phyloP scores from a whole-genome alignment of 2,888 invertebrate species.

The Cloeon dipterum region DNA sequence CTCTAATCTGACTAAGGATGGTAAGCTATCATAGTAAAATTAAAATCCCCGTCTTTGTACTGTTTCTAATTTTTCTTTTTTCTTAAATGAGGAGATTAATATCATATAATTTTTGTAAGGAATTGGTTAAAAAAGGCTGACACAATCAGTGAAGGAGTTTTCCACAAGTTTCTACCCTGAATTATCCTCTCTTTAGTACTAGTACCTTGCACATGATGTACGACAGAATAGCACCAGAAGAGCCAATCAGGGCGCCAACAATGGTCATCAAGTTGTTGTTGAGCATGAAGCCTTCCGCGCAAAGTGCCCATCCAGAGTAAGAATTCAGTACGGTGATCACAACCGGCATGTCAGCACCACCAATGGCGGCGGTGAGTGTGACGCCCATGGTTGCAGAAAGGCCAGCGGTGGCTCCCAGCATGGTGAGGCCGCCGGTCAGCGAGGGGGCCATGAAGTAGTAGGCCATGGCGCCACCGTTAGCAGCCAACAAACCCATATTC shows the following conservation, averaged over 20 bases:
- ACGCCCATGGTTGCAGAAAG: conserved; percentile 65
- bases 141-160: not conserved
- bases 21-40: no score
- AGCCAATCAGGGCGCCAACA: conserved; percentile 75
- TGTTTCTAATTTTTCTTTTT: no score
- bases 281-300: conserved; percentile 85
- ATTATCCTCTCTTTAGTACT: not conserved
- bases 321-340: conserved; percentile 82
- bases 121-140: no score
- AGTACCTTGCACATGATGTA: conserved; percentile 82
- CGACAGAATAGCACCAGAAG: conserved; percentile 75
- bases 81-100: no score
- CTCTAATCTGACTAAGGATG: no score
- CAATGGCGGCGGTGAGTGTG: conserved; percentile 71
- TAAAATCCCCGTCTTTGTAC: no score
- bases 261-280: conserved; percentile 83
- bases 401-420: conserved; percentile 50
- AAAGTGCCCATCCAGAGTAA: conserved; percentile 83
- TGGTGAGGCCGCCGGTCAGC: conserved; percentile 41
- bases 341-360: conserved; percentile 86
- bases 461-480: conserved; percentile 50
- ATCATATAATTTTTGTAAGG: no score
- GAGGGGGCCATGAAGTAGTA: conserved; percentile 37
- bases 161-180: not conserved
- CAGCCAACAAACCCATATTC: conserved; percentile 41